A percentile compares a stretch with the other conserved stretches of the same genome.
Conservation (phyloP, 1,140 invertebrate genomes). For the Cryptotermes secundus region DNA sequence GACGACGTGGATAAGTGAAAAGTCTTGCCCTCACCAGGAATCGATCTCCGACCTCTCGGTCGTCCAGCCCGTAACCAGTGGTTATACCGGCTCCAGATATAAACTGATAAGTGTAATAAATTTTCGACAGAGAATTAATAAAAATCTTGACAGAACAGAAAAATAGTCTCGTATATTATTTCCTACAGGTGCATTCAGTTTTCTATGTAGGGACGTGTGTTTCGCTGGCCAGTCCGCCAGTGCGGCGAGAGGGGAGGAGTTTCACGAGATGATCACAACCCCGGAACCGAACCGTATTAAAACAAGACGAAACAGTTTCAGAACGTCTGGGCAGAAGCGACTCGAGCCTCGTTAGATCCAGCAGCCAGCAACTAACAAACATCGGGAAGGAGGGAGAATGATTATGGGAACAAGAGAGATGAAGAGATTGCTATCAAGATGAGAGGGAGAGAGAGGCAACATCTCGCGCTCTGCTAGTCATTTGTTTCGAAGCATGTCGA, state of each 20-base stretch:
- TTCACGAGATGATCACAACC: neutral
- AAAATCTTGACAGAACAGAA: too few relatives aligned
- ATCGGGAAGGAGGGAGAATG: neutral
- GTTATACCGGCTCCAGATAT: too few relatives aligned
- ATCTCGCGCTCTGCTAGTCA: constrained; percentile 51
- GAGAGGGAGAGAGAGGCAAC: constrained; percentile 35
- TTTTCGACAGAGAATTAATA: too few relatives aligned
- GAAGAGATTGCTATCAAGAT: neutral
- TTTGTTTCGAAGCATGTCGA: constrained; percentile 52
- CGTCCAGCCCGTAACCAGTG: too few relatives aligned
- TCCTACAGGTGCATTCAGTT: too few relatives aligned
- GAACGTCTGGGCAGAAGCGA: neutral
- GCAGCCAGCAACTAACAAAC: constrained; percentile 4
- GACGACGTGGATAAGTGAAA: too few relatives aligned
- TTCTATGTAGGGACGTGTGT: too few relatives aligned
- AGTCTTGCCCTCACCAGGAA: too few relatives aligned
- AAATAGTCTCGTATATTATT: too few relatives aligned
- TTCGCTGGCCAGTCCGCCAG: neutral
- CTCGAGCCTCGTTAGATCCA: constrained; percentile 23
- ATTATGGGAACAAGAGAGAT: neutral
- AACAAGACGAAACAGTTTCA: constrained; percentile 14
- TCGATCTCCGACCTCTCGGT: too few relatives aligned
- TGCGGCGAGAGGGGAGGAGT: neutral
- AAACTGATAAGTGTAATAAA: too few relatives aligned
- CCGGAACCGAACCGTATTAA: constrained; percentile 26